A percentile compares a stretch with the other conserved stretches of the same genome.
Conservation (phyloP, 1,140 invertebrate genomes). For the Anoplolepis gracilipes region DNA sequence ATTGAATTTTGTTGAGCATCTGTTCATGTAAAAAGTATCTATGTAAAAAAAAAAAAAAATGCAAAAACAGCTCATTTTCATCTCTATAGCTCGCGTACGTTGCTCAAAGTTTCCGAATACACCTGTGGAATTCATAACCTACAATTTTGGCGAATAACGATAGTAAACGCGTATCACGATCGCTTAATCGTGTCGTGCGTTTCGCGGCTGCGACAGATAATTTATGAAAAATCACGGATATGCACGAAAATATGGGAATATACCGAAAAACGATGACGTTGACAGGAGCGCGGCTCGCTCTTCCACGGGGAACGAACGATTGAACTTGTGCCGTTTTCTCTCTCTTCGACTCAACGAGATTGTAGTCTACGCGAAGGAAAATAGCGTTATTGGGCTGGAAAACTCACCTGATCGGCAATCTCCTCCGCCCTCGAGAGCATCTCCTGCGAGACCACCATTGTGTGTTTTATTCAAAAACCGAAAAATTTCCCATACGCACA, state of each 20-base stretch:
- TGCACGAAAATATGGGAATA: conserved; percentile 51
- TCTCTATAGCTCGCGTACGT: background rate
- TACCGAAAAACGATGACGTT: conserved; percentile 75
- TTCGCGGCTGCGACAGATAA: background rate
- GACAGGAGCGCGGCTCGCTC: conserved; percentile 69
- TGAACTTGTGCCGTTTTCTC: background rate
- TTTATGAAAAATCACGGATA: background rate
- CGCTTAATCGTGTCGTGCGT: background rate
- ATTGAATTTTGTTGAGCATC: background rate
- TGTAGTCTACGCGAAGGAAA: background rate
- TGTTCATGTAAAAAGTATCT: background rate
- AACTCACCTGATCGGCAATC: conserved; percentile 96
- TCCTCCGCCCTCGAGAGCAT: conserved; percentile 96
- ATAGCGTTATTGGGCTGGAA: conserved; percentile 38
- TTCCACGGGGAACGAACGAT: background rate
- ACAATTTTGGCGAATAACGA: background rate
- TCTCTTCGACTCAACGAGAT: too few species aligned
- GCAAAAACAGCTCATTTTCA: background rate
- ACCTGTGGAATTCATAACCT: conserved; percentile 53
- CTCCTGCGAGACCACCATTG: conserved; percentile 94
- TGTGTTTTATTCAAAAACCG: conserved; percentile 85
- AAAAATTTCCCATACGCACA: conserved; percentile 77
- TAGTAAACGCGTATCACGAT: background rate
- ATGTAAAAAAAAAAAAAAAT: background rate
- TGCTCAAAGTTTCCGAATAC: background rate